Conservation (phyloP, 2,888 invertebrate species). For the Abrostola triplasia region DNA sequence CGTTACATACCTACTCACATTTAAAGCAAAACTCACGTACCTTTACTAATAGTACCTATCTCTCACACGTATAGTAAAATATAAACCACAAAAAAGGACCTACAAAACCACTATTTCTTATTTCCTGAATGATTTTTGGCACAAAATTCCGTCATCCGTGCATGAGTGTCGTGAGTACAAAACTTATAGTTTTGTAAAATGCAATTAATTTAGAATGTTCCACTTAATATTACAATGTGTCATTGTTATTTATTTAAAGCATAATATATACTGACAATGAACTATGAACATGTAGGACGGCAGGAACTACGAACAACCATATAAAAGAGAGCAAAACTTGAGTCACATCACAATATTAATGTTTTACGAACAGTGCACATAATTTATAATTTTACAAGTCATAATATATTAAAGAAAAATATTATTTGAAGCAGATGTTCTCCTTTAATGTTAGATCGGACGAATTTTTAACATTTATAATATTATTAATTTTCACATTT, state of each 20-base stretch:
- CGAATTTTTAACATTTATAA: slow-evolving; percentile 9
- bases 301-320: slow-evolving; percentile 68
- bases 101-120: slow-evolving; percentile 9
- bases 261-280: slow-evolving; percentile 41
- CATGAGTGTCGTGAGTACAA: slow-evolving; percentile 41
- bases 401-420: slow-evolving; percentile 13
- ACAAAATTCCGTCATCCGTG: slow-evolving; percentile 45
- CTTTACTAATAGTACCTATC: slow-evolving; percentile 3
- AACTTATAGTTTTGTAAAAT: slow-evolving; percentile 51
- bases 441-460: slow-evolving; percentile 6
- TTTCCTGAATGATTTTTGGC: slow-evolving; percentile 49
- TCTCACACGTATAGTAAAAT: slow-evolving; percentile 4
- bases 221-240: slow-evolving; percentile 24
- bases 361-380: slow-evolving; percentile 29
- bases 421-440: slow-evolving; percentile 17
- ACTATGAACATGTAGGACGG: slow-evolving; percentile 64
- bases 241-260: slow-evolving; percentile 36
- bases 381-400: slow-evolving; percentile 21
- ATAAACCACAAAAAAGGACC: slow-evolving; percentile 3
- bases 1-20: not conserved
- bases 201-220: slow-evolving; percentile 33
- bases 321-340: slow-evolving; percentile 57
- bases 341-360: slow-evolving; percentile 24
- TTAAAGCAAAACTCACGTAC: slow-evolving; percentile 19
- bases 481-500: slow-evolving; percentile 22